A percentile compares a stretch with the other conserved stretches of the same genome.
Conservation (phyloP, 2,113 vertebrate genomes). For the Silurus asotus region DNA sequence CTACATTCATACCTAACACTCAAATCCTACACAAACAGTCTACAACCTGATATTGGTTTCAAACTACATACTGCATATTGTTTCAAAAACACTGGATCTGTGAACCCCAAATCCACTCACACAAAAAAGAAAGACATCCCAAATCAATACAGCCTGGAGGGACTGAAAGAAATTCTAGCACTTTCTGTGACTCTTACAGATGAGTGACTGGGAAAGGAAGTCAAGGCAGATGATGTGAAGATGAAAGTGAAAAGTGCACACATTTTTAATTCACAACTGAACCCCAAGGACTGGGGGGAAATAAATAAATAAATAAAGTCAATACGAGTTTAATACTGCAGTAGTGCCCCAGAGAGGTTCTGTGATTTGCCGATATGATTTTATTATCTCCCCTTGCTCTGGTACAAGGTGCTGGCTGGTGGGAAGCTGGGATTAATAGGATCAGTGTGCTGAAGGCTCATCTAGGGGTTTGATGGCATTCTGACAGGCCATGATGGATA, state of each 20-base stretch:
- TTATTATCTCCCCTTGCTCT: conserved; percentile 71
- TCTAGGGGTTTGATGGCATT: conserved; percentile 71
- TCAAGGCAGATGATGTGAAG: conserved; percentile 28
- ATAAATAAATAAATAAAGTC: conserved; percentile 62
- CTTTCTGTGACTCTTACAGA: conserved; percentile 20
- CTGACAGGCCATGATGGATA: conserved; percentile 76
- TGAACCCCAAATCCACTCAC: conserved; percentile 13
- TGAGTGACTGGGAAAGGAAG: conserved; percentile 28
- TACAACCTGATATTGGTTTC: background rate
- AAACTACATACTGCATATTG: background rate
- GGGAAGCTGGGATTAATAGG: conserved; percentile 71
- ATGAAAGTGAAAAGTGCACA: conserved; percentile 27
- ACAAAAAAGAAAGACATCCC: background rate
- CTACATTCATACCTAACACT: background rate
- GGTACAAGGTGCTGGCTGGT: conserved; percentile 66
- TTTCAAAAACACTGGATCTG: background rate
- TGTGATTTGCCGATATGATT: conserved; percentile 69
- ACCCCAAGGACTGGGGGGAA: conserved; percentile 59
- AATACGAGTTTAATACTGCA: conserved; percentile 59
- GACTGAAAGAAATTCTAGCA: conserved; percentile 24
- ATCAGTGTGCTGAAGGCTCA: conserved; percentile 67
- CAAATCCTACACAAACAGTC: background rate
- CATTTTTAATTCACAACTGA: conserved; percentile 61
- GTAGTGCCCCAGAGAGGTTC: conserved; percentile 60
- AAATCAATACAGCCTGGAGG: background rate